These are phyloP conservation scores for Watersipora subatra DNA, from an alignment of 1,140 invertebrate genomes.

Conservation along the genomic window DNA sequence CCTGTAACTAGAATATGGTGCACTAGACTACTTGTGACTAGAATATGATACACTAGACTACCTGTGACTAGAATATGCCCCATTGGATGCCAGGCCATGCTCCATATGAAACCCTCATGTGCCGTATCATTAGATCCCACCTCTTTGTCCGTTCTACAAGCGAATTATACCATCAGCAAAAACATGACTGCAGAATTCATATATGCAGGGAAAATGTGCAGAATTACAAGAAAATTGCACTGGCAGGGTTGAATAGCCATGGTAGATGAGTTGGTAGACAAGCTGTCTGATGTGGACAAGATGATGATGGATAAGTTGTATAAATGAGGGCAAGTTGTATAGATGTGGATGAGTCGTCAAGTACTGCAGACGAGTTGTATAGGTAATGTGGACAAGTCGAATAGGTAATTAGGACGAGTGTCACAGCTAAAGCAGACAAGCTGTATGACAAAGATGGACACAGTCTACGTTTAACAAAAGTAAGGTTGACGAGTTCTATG, in stretches of 20 bases:
- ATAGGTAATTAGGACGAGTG: no score
- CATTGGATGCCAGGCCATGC: slow-evolving; percentile 94
- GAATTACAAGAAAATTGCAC: not conserved
- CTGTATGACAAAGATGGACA: no score
- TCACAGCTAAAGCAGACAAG: no score
- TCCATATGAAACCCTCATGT: slow-evolving; percentile 98
- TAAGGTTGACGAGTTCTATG: no score
- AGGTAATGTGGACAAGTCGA: no score
- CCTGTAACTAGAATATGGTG: not conserved
- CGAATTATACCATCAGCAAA: slow-evolving; percentile 6
- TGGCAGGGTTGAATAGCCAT: not conserved
- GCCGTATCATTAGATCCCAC: slow-evolving; percentile 93
- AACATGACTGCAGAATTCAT: not conserved
- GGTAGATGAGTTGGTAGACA: not conserved
- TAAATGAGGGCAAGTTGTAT: no score
- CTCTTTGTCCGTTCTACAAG: slow-evolving; percentile 80
- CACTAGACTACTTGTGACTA: not conserved
- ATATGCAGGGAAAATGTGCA: not conserved
- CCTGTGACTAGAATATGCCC: slow-evolving; percentile 96
- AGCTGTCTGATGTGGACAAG: no score
- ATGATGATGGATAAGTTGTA: no score
- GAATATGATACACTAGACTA: slow-evolving; percentile 29
- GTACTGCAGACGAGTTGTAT: no score
- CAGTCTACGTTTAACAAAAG: no score
- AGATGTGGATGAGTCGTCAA: no score